These are phyloP conservation scores for Rotaria sp. DNA, from an alignment of 2,888 invertebrate species.

Conservation along the genomic window DNA sequence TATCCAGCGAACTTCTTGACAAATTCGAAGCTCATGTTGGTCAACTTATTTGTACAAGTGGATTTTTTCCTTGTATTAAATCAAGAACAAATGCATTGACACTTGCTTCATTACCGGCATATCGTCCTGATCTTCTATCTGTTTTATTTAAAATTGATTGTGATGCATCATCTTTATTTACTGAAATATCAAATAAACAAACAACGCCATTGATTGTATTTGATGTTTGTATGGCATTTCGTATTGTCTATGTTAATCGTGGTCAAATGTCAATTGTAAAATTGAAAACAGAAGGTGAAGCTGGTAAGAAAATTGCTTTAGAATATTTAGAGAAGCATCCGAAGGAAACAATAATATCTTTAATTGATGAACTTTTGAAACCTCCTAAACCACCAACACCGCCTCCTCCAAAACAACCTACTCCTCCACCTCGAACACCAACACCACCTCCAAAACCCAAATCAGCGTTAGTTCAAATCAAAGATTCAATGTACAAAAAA, in stretches of 20 bases:
- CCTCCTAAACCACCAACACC: neutral
- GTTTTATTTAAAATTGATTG: slow-evolving; percentile 1
- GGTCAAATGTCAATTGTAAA: neutral
- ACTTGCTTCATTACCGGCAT: neutral
- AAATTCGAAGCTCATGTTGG: neutral
- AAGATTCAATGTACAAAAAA: too few relatives aligned
- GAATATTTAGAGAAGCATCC: neutral
- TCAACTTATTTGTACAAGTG: neutral
- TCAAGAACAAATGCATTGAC: neutral
- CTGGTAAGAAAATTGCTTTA: neutral
- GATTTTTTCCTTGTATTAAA: neutral
- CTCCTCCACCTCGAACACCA: neutral
- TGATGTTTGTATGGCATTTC: neutral
- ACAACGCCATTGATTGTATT: neutral
- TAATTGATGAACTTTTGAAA: neutral
- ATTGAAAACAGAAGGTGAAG: neutral
- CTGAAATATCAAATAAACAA: neutral
- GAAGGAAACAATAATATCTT: neutral
- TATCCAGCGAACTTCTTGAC: neutral
- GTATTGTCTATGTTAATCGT: neutral
- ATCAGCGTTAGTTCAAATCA: neutral
- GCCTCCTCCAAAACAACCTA: neutral
- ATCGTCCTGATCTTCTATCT: neutral
- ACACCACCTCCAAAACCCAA: neutral
- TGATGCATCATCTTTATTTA: neutral